Percentiles rank a stretch among this genome's conserved stretches.
Evolutionary conservation across 2,888 invertebrate genomes (phyloP).

Genomic region (Branchinecta sandiegonensis): DNA sequence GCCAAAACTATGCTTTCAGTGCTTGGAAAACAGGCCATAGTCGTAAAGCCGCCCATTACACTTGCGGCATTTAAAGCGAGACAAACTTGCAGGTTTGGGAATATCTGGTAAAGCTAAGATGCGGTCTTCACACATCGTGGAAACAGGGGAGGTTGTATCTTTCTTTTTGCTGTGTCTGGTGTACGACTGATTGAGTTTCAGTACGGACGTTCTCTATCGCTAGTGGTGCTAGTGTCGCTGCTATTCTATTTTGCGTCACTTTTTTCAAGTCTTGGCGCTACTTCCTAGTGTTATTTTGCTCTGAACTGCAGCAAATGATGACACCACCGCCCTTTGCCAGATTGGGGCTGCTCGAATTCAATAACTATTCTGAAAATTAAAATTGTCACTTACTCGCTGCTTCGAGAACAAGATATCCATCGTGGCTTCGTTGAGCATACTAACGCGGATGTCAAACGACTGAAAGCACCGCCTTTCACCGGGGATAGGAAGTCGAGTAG

Average conservation of each 20-base stretch:
- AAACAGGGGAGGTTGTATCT: not conserved
- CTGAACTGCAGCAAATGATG: not conserved
- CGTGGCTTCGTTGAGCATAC: conserved; percentile 79
- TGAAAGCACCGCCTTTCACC: conserved; percentile 78
- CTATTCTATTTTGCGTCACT: too few relatives aligned
- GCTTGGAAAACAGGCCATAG: too few relatives aligned
- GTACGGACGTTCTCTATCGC: too few relatives aligned
- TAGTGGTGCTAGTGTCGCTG: too few relatives aligned
- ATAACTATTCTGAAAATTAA: conserved; percentile 18
- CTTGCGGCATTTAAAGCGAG: too few relatives aligned
- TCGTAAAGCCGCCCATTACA: too few relatives aligned
- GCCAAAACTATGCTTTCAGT: too few relatives aligned
- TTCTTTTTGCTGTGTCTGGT: not conserved
- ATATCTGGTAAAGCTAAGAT: not conserved
- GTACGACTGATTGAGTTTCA: not conserved
- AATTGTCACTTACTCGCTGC: conserved; percentile 42
- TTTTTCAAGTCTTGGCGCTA: too few relatives aligned
- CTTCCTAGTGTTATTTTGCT: too few relatives aligned
- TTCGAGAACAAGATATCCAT: conserved; percentile 93
- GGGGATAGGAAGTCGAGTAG: conserved; percentile 64
- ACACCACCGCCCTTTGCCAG: not conserved
- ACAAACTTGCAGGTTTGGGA: too few relatives aligned
- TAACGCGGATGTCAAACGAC: conserved; percentile 79
- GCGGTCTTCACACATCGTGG: not conserved
- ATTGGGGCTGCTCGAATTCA: not conserved